These are phyloP conservation scores for Onthophagus sagittarius DNA, from an alignment of 2,888 invertebrate genomes.

Conservation along the genomic window DNA sequence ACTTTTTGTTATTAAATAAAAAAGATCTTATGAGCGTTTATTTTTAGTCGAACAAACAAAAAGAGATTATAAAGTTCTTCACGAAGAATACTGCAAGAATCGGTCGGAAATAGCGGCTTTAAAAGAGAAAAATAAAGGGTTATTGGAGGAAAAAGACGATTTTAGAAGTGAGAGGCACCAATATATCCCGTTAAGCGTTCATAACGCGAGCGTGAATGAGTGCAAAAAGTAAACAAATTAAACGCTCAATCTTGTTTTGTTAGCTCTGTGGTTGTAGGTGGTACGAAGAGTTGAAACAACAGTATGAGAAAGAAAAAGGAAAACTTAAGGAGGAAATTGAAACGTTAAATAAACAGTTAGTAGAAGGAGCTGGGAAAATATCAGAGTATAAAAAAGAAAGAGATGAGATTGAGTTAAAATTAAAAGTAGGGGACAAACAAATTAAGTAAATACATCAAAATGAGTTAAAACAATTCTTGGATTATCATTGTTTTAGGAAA, in stretches of 20 bases:
- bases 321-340: conserved; percentile 55
- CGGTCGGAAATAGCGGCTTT: conserved; percentile 57
- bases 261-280: conserved; percentile 47
- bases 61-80: conserved; percentile 61
- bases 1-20: not conserved
- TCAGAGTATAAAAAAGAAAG: conserved; percentile 47
- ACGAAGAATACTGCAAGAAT: conserved; percentile 58
- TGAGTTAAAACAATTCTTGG: no score
- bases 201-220: conserved; percentile 66
- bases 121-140: conserved; percentile 56
- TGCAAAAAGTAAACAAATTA: conserved; percentile 58
- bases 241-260: conserved; percentile 9
- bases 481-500: no score
- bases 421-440: conserved; percentile 54
- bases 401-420: conserved; percentile 52
- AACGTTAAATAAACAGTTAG: conserved; percentile 49
- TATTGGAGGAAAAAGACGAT: conserved; percentile 53
- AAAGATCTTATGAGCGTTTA: not conserved
- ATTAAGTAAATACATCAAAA: conserved; percentile 44
- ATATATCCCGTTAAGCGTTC: conserved; percentile 61
- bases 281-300: conserved; percentile 70
- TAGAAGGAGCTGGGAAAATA: conserved; percentile 52
- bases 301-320: conserved; percentile 67
- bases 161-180: conserved; percentile 53
- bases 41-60: conserved; percentile 59